Evolutionary conservation across 2,888 invertebrate genomes (phyloP).

Genomic region (Gonocerus acuteangulatus): DNA sequence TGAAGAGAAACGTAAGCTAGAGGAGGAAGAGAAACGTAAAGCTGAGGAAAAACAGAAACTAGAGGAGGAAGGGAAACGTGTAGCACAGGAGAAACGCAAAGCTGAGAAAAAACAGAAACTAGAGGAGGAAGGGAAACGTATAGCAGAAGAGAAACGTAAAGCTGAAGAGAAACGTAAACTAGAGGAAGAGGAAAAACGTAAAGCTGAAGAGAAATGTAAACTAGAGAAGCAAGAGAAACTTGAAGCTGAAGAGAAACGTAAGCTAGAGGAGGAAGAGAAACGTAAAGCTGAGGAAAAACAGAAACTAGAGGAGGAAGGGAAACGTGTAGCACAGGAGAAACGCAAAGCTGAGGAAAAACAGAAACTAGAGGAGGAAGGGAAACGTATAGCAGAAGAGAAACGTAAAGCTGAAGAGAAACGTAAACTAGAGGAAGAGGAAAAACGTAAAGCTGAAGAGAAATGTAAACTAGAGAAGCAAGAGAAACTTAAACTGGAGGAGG

Average conservation of each 20-base stretch:
- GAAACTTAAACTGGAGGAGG: slow-evolving; percentile 28
- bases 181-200: slow-evolving; percentile 2
- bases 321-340: neutral
- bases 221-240: slow-evolving; percentile 26
- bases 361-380: slow-evolving; percentile 32
- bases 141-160: slow-evolving; percentile 24
- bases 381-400: slow-evolving; percentile 29
- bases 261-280: slow-evolving; percentile 32
- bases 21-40: slow-evolving; percentile 17
- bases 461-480: slow-evolving; percentile 28
- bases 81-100: slow-evolving; percentile 32
- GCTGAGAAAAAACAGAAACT: slow-evolving; percentile 25
- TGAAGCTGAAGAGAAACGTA: slow-evolving; percentile 31
- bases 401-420: slow-evolving; percentile 30
- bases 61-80: slow-evolving; percentile 26
- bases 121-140: slow-evolving; percentile 8
- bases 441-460: slow-evolving; percentile 14
- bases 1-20: slow-evolving; percentile 17
- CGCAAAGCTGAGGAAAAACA: slow-evolving; percentile 5
- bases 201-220: too few species aligned
- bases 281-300: slow-evolving; percentile 28
- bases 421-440: slow-evolving; percentile 28
- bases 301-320: slow-evolving; percentile 30
- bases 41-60: slow-evolving; percentile 28
- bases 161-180: slow-evolving; percentile 20